Evolutionary conservation across 2,888 invertebrate genomes (phyloP).

Genomic region (Ophion ellenae): DNA sequence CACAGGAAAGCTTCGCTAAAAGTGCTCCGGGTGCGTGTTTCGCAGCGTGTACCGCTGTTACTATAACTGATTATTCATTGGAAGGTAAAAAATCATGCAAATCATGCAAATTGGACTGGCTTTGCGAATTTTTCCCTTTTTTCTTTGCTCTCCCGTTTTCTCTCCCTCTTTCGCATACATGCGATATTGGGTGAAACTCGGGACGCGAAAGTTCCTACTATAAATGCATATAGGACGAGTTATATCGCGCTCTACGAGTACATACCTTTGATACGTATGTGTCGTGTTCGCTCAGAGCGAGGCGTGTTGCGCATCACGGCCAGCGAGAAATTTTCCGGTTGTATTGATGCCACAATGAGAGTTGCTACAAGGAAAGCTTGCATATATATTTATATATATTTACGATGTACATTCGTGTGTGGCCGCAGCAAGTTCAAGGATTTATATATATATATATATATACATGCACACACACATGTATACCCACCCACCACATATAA

Average conservation of each 20-base stretch:
- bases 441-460: background rate
- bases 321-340: constrained; percentile 52
- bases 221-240: constrained; percentile 28
- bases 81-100: constrained; percentile 30
- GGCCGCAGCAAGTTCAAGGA: constrained; percentile 7
- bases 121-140: background rate
- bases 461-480: background rate
- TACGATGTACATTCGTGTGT: constrained; percentile 8
- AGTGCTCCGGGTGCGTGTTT: background rate
- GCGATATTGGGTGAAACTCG: constrained; percentile 5
- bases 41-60: background rate
- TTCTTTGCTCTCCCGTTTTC: background rate
- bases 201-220: background rate
- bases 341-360: constrained; percentile 54
- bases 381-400: background rate
- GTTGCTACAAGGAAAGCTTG: constrained; percentile 11
- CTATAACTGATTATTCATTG: constrained; percentile 32
- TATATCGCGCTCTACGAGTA: constrained; percentile 19
- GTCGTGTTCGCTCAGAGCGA: constrained; percentile 21
- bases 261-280: constrained; percentile 12
- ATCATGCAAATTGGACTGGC: constrained; percentile 35
- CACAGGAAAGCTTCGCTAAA: background rate
- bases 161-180: background rate
- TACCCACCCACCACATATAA: background rate
- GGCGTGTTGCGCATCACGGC: constrained; percentile 23